These are phyloP conservation scores for Glomeris maerens DNA, from an alignment of 1,140 invertebrate species.

Conservation along the genomic window DNA sequence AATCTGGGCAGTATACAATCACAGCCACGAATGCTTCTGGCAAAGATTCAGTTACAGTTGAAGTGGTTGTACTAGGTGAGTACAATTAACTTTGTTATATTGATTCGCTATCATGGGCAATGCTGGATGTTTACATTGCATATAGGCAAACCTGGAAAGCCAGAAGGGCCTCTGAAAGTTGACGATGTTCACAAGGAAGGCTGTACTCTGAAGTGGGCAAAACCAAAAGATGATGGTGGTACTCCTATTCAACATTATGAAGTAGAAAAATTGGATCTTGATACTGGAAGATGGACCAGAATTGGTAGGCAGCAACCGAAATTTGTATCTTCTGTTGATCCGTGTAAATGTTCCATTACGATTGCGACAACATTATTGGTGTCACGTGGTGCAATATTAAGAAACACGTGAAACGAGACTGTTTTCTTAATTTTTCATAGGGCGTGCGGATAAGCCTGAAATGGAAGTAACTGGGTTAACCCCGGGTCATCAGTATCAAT, in stretches of 20 bases:
- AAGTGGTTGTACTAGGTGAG: conserved; percentile 75
- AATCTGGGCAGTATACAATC: conserved; percentile 82
- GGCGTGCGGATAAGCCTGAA: conserved; percentile 55
- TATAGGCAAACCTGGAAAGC: conserved; percentile 54
- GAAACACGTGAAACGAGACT: neutral
- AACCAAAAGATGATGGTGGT: conserved; percentile 85
- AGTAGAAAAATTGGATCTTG: conserved; percentile 84
- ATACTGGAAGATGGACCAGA: conserved; percentile 76
- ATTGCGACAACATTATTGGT: no score
- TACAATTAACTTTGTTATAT: no score
- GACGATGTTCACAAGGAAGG: conserved; percentile 69
- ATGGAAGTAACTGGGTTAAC: conserved; percentile 80
- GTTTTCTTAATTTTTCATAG: conserved; percentile 27
- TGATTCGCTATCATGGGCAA: neutral
- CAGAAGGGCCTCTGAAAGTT: conserved; percentile 79
- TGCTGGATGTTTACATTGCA: neutral
- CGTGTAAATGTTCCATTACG: neutral
- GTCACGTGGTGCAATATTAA: neutral
- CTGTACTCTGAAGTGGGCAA: conserved; percentile 76
- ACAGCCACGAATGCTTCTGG: conserved; percentile 79
- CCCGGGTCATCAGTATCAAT: conserved; percentile 87
- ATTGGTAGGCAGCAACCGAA: conserved; percentile 61
- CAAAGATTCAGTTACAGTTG: conserved; percentile 73
- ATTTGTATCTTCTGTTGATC: no score
- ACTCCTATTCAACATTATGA: conserved; percentile 86